Evolutionary conservation across 2,797 vertebrate genomes (phyloP).

Genomic region (Acomys russatus): DNA sequence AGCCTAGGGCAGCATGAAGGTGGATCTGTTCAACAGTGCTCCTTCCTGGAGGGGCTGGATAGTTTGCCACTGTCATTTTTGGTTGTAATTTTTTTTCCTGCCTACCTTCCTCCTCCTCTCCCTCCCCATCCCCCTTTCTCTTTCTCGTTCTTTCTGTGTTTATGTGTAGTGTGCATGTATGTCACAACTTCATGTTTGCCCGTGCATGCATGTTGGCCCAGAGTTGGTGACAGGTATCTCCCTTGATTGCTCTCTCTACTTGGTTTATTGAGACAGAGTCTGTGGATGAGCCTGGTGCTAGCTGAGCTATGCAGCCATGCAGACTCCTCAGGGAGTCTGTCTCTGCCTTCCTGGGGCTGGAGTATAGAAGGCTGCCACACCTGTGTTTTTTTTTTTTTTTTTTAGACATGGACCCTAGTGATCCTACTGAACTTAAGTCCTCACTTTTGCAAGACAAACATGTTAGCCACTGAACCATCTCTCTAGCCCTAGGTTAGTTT

Average conservation of each 20-base stretch:
- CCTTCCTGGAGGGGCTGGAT: conserved; percentile 78
- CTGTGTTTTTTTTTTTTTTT: background rate
- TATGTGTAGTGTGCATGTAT: background rate
- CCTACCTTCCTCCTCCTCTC: background rate
- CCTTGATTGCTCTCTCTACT: background rate
- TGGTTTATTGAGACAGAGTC: background rate
- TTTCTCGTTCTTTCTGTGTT: background rate
- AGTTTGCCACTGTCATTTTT: conserved; percentile 74
- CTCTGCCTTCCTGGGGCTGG: background rate
- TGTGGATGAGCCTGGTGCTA: background rate
- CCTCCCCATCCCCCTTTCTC: too few species aligned
- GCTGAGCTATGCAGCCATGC: background rate
- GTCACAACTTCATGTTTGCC: background rate
- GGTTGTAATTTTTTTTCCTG: background rate
- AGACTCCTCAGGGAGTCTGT: background rate
- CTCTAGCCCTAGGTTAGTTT: background rate
- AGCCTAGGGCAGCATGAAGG: conserved; percentile 70
- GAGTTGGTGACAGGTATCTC: background rate
- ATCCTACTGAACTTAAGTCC: background rate
- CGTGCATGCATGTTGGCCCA: background rate
- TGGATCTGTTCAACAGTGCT: conserved; percentile 68
- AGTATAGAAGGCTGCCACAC: background rate
- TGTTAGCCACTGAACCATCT: background rate
- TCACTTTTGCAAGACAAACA: background rate
- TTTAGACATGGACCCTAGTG: too few species aligned